Evolutionary conservation across 2,113 vertebrate species (phyloP), one percentile per base, ranked within the genome.

Genomic region (Scophthalmus maximus): DNA sequence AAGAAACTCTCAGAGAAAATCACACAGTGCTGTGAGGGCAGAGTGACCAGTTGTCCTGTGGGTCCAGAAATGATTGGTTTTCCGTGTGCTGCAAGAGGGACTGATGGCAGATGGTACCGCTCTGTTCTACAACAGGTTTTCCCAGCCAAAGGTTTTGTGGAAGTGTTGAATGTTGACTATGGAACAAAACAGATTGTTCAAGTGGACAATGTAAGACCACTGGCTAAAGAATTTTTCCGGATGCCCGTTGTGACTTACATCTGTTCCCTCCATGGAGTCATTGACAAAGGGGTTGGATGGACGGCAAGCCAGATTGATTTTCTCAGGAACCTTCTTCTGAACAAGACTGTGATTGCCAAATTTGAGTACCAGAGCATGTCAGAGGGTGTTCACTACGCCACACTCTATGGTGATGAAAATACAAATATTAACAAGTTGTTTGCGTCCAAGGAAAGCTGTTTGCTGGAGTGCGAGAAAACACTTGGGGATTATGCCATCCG

Each of bases 221-320:
- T 99, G 73, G 91, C 94, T 15, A 18, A 87, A 0, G 95, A 97
- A 51, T 98, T 95, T 52, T 95, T 98, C 23, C 93, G 93, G 30
- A 93, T 97, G 95, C 97, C 97, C 0, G 95, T 99, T 53, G 92
- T 98, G 22, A 98, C 97, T 0, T 98, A 96, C 0, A 79, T 89
- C 0, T 98, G 96, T 15, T 95, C 95, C 2, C 88, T 99, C 26
- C 93, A 95, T 36, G 96, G 96, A 25, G 50, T 97, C 66, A 91
- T 91, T 0, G 95, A 96, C 55, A 88, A 91, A 25, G 94, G 94
- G 1, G 55, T 87, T 49, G 95, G 94, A 50, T 98, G 97, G 97
- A 94, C 95, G 8, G 73, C 74, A 0, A 52, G 76, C 0, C 95
- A 95, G 64, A 87, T 96, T 0, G 82, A 90, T 6, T 85, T 91